A percentile compares a stretch with the other conserved stretches of the same genome.
These are phyloP conservation scores for Dendrolimus houi DNA, from an alignment of 2,888 invertebrate genomes.

Conservation along the genomic window DNA sequence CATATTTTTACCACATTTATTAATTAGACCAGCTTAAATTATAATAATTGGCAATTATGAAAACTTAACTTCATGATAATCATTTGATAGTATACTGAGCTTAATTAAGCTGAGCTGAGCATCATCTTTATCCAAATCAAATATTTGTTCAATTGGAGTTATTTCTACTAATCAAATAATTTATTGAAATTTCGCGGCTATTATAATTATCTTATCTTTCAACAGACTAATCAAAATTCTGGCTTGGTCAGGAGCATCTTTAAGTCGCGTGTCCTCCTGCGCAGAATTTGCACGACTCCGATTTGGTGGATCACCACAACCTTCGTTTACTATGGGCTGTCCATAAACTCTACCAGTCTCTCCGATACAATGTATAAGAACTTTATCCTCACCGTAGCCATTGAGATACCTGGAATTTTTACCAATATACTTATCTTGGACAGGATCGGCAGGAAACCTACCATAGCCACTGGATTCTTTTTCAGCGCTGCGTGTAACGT, in stretches of 20 bases:
- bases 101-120: too few species aligned
- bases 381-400: conserved; percentile 78
- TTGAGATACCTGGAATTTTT: conserved; percentile 84
- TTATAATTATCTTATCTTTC: too few species aligned
- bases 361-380: conserved; percentile 85
- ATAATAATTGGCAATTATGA: too few species aligned
- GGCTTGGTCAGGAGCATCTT: conserved; percentile 47
- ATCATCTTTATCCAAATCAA: too few species aligned
- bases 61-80: too few species aligned
- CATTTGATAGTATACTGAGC: too few species aligned
- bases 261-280: conserved; percentile 65
- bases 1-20: too few species aligned
- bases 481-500: conserved; percentile 72
- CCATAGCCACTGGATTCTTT: conserved; percentile 75
- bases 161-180: too few species aligned
- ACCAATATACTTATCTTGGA: conserved; percentile 79
- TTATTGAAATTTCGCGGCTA: too few species aligned
- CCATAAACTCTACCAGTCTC: conserved; percentile 84
- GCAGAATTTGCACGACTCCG: conserved; percentile 79
- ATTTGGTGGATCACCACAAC: conserved; percentile 88
- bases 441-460: conserved; percentile 77
- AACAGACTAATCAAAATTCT: conserved; percentile 9
- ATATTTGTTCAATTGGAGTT: too few species aligned
- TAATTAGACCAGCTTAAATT: too few species aligned
- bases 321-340: conserved; percentile 87